Conservation (phyloP, 2,888 invertebrate species). For the Limnephilus auricula region DNA sequence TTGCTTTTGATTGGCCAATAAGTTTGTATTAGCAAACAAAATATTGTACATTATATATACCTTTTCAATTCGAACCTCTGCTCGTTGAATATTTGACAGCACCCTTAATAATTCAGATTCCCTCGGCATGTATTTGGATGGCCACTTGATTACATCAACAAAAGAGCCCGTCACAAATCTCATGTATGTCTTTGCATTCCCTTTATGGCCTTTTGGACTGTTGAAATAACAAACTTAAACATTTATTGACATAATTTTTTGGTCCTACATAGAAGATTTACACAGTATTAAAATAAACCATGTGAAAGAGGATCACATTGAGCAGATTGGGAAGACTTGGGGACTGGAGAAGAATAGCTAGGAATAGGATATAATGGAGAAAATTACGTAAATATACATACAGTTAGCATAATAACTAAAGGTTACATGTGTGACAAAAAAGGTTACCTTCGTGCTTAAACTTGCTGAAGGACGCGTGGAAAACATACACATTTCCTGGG, state of each 20-base stretch:
- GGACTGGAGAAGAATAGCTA: not conserved
- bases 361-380: not conserved
- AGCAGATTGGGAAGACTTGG: not conserved
- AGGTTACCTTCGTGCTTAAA: too few relatives aligned
- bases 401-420: too few relatives aligned
- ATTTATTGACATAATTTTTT: not conserved
- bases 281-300: not conserved
- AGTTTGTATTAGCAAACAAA: not conserved
- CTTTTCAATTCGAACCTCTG: constrained; percentile 35
- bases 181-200: constrained; percentile 40
- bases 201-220: not conserved
- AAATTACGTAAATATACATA: too few relatives aligned
- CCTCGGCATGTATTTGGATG: constrained; percentile 71
- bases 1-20: not conserved
- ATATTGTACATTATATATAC: not conserved
- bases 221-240: not conserved
- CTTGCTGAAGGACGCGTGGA: too few relatives aligned
- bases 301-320: not conserved
- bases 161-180: constrained; percentile 73
- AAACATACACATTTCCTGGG: too few relatives aligned
- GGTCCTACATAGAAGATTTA: not conserved
- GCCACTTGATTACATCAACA: constrained; percentile 77
- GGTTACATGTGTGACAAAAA: too few relatives aligned
- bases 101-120: constrained; percentile 21
- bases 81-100: constrained; percentile 30